Evolutionary conservation across 2,888 invertebrate genomes (phyloP).

Genomic region (Morpho helenor): DNA sequence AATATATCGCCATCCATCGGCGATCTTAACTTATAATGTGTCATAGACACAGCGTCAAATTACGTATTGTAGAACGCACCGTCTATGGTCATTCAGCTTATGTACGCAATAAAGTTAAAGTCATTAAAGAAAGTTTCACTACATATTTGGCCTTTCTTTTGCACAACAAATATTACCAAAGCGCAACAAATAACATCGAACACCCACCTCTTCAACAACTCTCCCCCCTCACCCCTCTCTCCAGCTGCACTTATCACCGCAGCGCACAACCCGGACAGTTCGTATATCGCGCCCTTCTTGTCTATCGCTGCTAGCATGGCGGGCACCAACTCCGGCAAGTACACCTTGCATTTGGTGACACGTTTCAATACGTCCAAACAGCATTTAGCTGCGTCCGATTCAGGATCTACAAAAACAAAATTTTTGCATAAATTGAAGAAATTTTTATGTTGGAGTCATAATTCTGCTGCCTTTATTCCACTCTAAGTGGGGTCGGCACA

Average conservation of each 20-base stretch:
- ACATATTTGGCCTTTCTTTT: no score
- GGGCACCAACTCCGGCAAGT: conserved; percentile 30
- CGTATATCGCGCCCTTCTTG: conserved; percentile 9
- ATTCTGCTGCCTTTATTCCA: no score
- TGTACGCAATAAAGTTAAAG: no score
- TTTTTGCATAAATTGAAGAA: neutral
- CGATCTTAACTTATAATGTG: no score
- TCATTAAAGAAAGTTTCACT: no score
- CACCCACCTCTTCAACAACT: conserved; percentile 24
- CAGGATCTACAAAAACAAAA: conserved; percentile 19
- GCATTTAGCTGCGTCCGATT: conserved; percentile 24
- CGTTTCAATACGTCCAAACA: conserved; percentile 31
- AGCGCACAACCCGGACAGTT: conserved; percentile 41
- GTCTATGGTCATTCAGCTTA: no score
- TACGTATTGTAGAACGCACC: no score
- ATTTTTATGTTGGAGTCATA: neutral
- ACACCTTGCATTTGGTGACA: conserved; percentile 34
- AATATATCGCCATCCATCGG: no score
- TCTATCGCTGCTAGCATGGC: conserved; percentile 17
- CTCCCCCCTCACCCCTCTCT: conserved; percentile 5
- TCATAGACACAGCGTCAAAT: no score
- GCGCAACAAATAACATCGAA: no score
- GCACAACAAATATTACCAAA: no score
- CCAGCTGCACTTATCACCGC: conserved; percentile 31
- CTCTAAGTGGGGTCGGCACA: no score